These are phyloP conservation scores for Drosophila fulvimacula DNA, from an alignment of 2,888 invertebrate genomes.

Conservation along the genomic window DNA sequence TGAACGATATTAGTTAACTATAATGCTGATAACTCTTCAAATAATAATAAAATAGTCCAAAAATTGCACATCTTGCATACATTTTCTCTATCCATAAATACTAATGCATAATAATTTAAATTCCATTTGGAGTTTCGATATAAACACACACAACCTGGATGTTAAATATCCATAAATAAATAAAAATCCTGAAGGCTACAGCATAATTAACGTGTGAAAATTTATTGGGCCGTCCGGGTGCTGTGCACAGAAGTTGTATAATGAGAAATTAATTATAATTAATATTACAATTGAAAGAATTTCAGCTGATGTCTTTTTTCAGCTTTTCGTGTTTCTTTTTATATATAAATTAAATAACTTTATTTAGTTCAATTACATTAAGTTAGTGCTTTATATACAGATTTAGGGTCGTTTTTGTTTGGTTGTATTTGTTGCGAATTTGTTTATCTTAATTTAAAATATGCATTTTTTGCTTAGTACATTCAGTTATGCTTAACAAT, in stretches of 20 bases:
- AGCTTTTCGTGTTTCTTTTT: not conserved
- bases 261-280: slow-evolving; percentile 70
- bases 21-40: not conserved
- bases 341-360: slow-evolving; percentile 80
- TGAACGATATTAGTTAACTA: too few relatives aligned
- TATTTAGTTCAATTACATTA: slow-evolving; percentile 75
- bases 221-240: slow-evolving; percentile 61
- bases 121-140: slow-evolving; percentile 2
- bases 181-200: slow-evolving; percentile 21
- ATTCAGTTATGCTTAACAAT: slow-evolving; percentile 77
- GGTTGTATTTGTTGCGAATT: slow-evolving; percentile 19
- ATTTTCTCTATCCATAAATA: not conserved
- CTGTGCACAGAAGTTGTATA: slow-evolving; percentile 53
- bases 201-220: slow-evolving; percentile 72
- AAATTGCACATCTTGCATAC: not conserved
- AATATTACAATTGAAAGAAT: slow-evolving; percentile 24
- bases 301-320: not conserved
- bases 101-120: slow-evolving; percentile 12
- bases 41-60: not conserved
- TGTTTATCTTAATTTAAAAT: slow-evolving; percentile 54
- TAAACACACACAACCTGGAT: not conserved
- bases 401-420: slow-evolving; percentile 30
- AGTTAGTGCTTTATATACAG: slow-evolving; percentile 71
- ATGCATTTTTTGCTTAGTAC: slow-evolving; percentile 62
- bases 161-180: not conserved